Evolutionary conservation across 1,140 invertebrate genomes (phyloP).

Genomic region (Drosophila willistoni): DNA sequence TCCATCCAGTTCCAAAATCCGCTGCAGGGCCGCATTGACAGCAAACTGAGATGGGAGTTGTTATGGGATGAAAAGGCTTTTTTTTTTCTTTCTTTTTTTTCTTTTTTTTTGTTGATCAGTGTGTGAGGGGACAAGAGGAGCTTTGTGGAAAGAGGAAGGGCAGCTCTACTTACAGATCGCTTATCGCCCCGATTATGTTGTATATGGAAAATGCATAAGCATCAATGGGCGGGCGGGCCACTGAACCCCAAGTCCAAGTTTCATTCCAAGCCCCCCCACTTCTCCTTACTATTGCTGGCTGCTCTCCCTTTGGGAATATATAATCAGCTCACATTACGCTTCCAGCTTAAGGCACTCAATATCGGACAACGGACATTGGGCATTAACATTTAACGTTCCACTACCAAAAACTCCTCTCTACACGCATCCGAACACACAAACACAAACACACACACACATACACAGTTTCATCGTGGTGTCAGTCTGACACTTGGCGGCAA

Average conservation of each 20-base stretch:
- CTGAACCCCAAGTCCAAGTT: constrained; percentile 44
- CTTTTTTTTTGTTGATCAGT: no score
- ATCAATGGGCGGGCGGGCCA: constrained; percentile 33
- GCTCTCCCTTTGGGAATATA: constrained; percentile 22
- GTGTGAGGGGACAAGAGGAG: not conserved
- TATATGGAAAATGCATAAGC: constrained; percentile 54
- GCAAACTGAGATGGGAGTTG: constrained; percentile 33
- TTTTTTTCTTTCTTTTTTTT: no score
- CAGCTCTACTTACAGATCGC: constrained; percentile 54
- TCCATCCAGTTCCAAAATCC: constrained; percentile 9
- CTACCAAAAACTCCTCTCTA: not conserved
- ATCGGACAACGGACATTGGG: constrained; percentile 13
- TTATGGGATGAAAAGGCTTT: not conserved
- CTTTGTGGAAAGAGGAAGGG: not conserved
- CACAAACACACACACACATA: no score
- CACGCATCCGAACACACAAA: no score
- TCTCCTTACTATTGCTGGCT: constrained; percentile 15
- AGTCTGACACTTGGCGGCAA: constrained; percentile 69
- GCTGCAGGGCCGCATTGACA: constrained; percentile 64
- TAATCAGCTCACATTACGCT: constrained; percentile 66
- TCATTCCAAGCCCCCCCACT: constrained; percentile 30
- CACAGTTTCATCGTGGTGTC: not conserved
- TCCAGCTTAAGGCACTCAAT: constrained; percentile 29
- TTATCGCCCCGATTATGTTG: constrained; percentile 78
- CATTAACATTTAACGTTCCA: constrained; percentile 14